Evolutionary conservation across 2,797 vertebrate genomes (phyloP), one percentile per base, ranked within the genome.

Genomic region (Rhabdophis nuchalis): DNA sequence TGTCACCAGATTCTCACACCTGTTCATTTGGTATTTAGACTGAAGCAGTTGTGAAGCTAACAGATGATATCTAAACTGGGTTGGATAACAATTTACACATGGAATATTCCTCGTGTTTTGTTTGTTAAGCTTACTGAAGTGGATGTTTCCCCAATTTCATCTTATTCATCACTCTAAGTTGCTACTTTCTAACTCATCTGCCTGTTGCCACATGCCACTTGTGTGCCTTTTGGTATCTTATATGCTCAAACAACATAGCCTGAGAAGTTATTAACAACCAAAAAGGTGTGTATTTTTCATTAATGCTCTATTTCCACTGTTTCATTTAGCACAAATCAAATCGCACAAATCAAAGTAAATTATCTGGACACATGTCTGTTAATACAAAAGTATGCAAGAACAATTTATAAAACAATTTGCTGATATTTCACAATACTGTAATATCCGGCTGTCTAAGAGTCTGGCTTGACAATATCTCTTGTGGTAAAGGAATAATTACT

Each of bases 1-100:
- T 90, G 93, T 95, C 93, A 89, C 95, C 50, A 60, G 61, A 68
- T 95, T 92, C 95, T 94, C 91, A 96, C 97, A 98, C 97, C 97
- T 98, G 97, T 97, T 97, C 95, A 89, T 95, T 96, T 94, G 95
- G 95, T 95, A 96, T 97, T 97, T 96, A 94, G 96, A 95, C 88
- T 93, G 95, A 96, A 96, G 95, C 94, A 92, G 95, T 97, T 94
- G 93, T 92, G 95, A 94, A 96, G 95, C 91, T 94, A 96, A 95
- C 94, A 94, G 96, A 94, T 93, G 92, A 95, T 93, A 97, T 96
- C 92, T 94, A 94, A 96, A 96, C 25, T 89, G 93, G 92, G 82
- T 87, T 29, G 87, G 72, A 56, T 96, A 97, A 97, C 97, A 97
- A 97, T 97, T 97, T 95, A 88, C 91, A 97, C 95, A 52, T 92